These are phyloP conservation scores for Anhinga anhinga DNA, from an alignment of 2,113 vertebrate species.

Conservation along the genomic window DNA sequence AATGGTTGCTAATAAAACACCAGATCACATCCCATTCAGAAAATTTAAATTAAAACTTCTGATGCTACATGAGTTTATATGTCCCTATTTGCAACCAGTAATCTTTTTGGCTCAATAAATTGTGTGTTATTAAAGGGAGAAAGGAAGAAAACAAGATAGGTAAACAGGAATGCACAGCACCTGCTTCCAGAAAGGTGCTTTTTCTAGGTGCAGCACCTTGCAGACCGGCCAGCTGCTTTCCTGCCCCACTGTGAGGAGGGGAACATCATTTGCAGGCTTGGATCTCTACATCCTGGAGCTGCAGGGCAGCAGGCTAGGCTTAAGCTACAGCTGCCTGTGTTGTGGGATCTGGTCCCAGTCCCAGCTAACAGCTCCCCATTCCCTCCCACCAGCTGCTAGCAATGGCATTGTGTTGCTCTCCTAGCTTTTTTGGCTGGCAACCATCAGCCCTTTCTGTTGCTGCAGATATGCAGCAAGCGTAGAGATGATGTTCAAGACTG, in stretches of 20 bases:
- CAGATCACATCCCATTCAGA: background rate
- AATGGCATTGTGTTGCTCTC: accelerated
- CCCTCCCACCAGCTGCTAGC: background rate
- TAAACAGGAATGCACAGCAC: background rate
- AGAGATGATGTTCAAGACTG: background rate
- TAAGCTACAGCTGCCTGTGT: background rate
- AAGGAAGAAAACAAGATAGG: background rate
- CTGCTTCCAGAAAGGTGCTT: background rate
- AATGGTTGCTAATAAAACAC: background rate
- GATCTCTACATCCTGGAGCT: accelerated
- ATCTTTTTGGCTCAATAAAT: background rate
- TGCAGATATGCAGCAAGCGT: background rate
- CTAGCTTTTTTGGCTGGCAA: background rate
- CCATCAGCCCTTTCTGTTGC: accelerated
- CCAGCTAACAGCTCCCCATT: background rate
- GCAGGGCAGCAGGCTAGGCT: background rate
- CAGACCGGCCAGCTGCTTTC: background rate
- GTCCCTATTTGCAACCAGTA: background rate
- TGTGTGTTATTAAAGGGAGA: background rate
- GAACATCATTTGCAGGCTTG: background rate
- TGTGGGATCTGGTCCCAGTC: background rate
- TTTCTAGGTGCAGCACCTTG: accelerated
- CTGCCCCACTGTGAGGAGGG: background rate
- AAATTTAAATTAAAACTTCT: background rate
- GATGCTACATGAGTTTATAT: accelerated